Percentiles rank a stretch among this genome's conserved stretches.
Conservation (phyloP, 2,888 invertebrate genomes). For the Lissonota sp. region DNA sequence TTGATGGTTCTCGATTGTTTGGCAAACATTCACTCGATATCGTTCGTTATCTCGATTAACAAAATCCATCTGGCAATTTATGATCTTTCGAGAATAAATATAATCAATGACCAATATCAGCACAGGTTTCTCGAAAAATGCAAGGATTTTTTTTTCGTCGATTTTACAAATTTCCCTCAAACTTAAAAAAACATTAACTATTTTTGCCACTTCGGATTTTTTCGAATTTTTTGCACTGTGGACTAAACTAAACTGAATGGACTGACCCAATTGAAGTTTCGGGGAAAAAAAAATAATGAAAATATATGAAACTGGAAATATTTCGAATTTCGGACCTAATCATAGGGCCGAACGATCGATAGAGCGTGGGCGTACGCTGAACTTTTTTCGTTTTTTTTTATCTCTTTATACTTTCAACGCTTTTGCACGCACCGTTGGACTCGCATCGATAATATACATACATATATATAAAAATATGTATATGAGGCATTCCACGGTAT, state of each 20-base stretch:
- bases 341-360: conserved; percentile 60
- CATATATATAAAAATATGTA: conserved; percentile 27
- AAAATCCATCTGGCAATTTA: conserved; percentile 71
- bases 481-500: too few species aligned
- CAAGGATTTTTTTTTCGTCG: too few species aligned
- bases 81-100: conserved; percentile 43
- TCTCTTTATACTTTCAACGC: conserved; percentile 56
- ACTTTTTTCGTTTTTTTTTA: conserved; percentile 19
- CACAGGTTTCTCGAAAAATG: too few species aligned
- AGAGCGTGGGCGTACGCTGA: conserved; percentile 48
- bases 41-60: conserved; percentile 69
- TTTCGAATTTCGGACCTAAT: conserved; percentile 20
- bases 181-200: too few species aligned
- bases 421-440: conserved; percentile 56
- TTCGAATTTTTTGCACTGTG: too few species aligned
- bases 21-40: conserved; percentile 66
- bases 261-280: neutral
- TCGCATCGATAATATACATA: conserved; percentile 12
- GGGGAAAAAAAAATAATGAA: conserved; percentile 5
- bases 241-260: neutral
- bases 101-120: too few species aligned
- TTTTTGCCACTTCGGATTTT: too few species aligned
- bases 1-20: conserved; percentile 68
- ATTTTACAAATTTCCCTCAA: too few species aligned
- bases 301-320: neutral